Conservation (phyloP, 2,888 invertebrate genomes). For the Drosophila nr. perissopoda region DNA sequence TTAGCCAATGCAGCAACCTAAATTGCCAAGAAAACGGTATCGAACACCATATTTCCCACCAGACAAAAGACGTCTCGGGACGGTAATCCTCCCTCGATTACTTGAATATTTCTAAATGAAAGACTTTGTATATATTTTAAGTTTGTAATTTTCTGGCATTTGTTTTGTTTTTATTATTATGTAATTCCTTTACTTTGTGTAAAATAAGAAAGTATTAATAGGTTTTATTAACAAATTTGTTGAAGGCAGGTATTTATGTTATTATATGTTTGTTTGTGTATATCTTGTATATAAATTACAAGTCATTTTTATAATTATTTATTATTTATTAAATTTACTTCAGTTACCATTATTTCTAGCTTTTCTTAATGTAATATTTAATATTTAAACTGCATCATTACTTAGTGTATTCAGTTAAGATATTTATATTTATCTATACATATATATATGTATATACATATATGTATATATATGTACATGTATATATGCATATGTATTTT, state of each 20-base stretch:
- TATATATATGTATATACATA: conserved; percentile 69
- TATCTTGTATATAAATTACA: conserved; percentile 82
- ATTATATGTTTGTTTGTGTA: conserved; percentile 74
- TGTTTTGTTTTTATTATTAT: conserved; percentile 67
- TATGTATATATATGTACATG: conserved; percentile 29
- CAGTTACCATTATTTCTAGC: conserved; percentile 64
- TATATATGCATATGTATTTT: conserved; percentile 66
- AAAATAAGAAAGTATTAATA: conserved; percentile 81
- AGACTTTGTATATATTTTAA: not conserved
- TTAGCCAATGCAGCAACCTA: not conserved
- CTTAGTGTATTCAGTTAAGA: conserved; percentile 70
- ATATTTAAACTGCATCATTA: conserved; percentile 68
- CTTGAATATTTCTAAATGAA: not conserved
- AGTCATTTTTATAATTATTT: conserved; percentile 68
- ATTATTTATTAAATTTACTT: conserved; percentile 62
- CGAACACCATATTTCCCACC: too few species aligned
- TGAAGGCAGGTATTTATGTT: conserved; percentile 83
- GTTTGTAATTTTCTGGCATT: conserved; percentile 65
- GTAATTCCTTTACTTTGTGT: conserved; percentile 78
- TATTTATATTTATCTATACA: conserved; percentile 61
- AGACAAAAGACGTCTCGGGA: not conserved
- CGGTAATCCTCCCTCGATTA: not conserved
- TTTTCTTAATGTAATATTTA: conserved; percentile 46
- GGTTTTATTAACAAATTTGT: conserved; percentile 82
- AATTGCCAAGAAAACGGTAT: not conserved